A percentile compares a stretch with the other conserved stretches of the same genome.
These are phyloP conservation scores for Drosophila nr. perissopoda DNA, from an alignment of 2,888 invertebrate species.

Conservation along the genomic window DNA sequence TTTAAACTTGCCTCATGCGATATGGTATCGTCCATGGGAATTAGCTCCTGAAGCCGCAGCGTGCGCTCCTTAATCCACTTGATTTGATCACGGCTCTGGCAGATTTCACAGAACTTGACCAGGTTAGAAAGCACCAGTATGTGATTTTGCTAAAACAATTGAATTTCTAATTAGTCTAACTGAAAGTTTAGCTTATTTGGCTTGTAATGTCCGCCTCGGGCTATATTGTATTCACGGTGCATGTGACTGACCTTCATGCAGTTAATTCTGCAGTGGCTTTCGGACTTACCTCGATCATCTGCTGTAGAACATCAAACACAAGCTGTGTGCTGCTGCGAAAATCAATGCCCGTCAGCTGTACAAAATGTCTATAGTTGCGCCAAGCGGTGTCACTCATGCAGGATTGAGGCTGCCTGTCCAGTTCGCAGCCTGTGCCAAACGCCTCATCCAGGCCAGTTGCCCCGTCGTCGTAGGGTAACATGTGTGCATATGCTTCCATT, in stretches of 20 bases:
- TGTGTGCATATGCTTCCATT: conserved; percentile 81
- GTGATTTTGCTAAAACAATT: conserved; percentile 80
- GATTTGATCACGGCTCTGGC: conserved; percentile 91
- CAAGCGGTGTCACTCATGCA: conserved; percentile 72
- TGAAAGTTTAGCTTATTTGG: conserved; percentile 43
- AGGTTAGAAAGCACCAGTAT: conserved; percentile 88
- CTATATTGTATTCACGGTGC: conserved; percentile 32
- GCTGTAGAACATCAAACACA: conserved; percentile 94
- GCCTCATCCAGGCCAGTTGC: conserved; percentile 16
- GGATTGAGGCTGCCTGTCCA: conserved; percentile 13
- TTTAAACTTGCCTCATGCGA: conserved; percentile 86
- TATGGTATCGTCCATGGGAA: conserved; percentile 91
- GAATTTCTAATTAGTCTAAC: conserved; percentile 45
- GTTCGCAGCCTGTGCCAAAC: conserved; percentile 10
- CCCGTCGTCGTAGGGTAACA: conserved; percentile 22
- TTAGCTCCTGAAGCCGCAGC: conserved; percentile 88
- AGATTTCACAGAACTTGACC: conserved; percentile 91
- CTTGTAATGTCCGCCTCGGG: conserved; percentile 31
- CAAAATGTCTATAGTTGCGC: conserved; percentile 83
- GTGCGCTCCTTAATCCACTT: conserved; percentile 92
- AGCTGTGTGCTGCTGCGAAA: conserved; percentile 96
- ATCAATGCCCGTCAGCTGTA: conserved; percentile 90
- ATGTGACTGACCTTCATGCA: conserved; percentile 24
- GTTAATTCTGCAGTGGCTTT: neutral
- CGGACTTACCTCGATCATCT: conserved; percentile 86